These are phyloP conservation scores for Ictalurus punctatus DNA, from an alignment of 2,113 vertebrate species.

Conservation along the genomic window DNA sequence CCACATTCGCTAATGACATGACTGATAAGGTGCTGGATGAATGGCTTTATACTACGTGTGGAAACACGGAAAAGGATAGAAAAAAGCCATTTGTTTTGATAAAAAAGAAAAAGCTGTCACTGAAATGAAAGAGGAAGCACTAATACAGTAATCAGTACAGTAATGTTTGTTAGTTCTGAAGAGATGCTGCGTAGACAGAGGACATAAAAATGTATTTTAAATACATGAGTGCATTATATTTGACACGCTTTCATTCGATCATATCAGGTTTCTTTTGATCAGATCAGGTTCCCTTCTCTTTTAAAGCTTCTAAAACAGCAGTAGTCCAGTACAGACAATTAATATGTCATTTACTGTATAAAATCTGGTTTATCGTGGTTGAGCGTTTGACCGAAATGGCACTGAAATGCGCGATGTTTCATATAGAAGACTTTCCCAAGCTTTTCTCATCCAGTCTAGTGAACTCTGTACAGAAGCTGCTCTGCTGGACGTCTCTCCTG, in stretches of 20 bases:
- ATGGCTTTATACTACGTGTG: neutral
- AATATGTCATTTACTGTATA: neutral
- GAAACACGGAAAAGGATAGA: neutral
- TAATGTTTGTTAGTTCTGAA: neutral
- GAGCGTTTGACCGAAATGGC: neutral
- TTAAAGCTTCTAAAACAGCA: neutral
- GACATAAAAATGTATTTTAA: neutral
- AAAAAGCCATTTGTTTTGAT: neutral
- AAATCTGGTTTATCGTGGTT: neutral
- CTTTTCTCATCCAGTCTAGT: slow-evolving; percentile 21
- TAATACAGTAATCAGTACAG: neutral
- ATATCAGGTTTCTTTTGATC: too few relatives aligned
- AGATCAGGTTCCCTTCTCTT: neutral
- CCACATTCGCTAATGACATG: neutral
- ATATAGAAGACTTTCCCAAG: neutral
- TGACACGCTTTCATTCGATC: neutral
- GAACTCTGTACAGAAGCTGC: slow-evolving; percentile 7
- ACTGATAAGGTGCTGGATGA: slow-evolving; percentile 6
- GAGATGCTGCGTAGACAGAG: neutral
- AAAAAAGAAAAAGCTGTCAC: neutral
- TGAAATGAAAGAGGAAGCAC: neutral
- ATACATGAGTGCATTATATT: neutral
- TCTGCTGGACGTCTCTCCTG: slow-evolving; percentile 33
- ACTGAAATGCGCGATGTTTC: neutral
- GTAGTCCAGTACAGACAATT: neutral